Conservation (phyloP, 2,888 invertebrate genomes). For the Crioceris asparagi region DNA sequence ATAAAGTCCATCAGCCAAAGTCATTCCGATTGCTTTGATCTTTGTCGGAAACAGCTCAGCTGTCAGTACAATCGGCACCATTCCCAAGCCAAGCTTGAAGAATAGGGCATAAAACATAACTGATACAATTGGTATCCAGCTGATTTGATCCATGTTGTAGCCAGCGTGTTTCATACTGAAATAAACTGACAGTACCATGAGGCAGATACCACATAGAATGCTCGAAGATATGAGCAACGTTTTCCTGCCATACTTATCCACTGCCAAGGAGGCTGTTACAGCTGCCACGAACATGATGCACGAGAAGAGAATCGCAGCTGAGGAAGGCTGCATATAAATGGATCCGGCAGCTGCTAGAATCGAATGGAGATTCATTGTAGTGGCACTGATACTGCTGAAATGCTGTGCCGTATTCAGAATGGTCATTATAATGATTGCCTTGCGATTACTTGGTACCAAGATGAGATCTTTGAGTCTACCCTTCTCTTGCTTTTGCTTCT, state of each 20-base stretch:
- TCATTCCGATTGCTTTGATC: conserved; percentile 37
- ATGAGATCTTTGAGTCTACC: conserved; percentile 34
- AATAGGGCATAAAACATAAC: conserved; percentile 25
- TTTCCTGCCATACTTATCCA: conserved; percentile 34
- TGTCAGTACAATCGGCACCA: conserved; percentile 35
- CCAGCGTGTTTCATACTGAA: conserved; percentile 30
- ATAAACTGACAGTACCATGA: conserved; percentile 31
- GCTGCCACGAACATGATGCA: conserved; percentile 33
- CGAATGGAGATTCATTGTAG: conserved; percentile 35
- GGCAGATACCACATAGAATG: conserved; percentile 30
- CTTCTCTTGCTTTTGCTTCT: conserved; percentile 31
- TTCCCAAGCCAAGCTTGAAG: conserved; percentile 35
- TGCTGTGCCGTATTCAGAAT: conserved; percentile 35
- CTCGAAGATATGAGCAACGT: conserved; percentile 30
- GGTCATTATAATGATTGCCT: conserved; percentile 35
- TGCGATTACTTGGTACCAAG: conserved; percentile 32
- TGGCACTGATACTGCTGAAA: conserved; percentile 36
- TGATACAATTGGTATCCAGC: conserved; percentile 27
- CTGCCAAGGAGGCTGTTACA: conserved; percentile 26
- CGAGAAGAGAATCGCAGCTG: conserved; percentile 34
- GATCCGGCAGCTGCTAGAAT: conserved; percentile 33
- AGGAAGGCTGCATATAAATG: conserved; percentile 25
- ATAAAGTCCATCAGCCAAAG: conserved; percentile 33
- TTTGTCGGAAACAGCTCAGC: conserved; percentile 36
- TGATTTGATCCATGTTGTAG: conserved; percentile 22